Percentiles rank a stretch among this genome's conserved stretches.
Evolutionary conservation across 2,797 vertebrate genomes (phyloP).

Genomic region (Menidia menidia): DNA sequence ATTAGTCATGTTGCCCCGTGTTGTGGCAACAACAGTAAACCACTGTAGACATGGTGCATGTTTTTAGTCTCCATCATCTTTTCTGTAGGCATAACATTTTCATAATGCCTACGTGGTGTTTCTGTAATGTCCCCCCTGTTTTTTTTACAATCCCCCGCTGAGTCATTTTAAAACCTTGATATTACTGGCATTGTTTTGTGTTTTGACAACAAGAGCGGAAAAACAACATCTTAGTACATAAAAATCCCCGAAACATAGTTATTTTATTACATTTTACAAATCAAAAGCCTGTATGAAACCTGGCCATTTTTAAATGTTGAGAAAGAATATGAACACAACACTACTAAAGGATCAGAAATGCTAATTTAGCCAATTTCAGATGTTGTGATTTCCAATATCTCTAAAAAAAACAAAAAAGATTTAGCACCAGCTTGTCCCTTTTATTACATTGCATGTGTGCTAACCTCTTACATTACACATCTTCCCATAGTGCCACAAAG

Average conservation of each 20-base stretch:
- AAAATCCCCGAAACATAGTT: not conserved
- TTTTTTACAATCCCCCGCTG: not conserved
- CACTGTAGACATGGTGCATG: not conserved
- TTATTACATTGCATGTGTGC: not conserved
- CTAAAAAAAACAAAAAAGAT: not conserved
- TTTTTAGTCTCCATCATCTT: slow-evolving; percentile 5
- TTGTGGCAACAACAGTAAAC: slow-evolving; percentile 18
- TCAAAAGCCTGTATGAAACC: no score
- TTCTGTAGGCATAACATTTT: slow-evolving; percentile 12
- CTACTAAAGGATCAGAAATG: not conserved
- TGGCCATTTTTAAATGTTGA: no score
- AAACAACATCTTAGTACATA: not conserved
- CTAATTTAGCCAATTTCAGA: no score
- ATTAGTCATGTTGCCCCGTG: slow-evolving; percentile 4
- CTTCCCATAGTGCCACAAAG: not conserved
- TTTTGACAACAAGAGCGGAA: not conserved
- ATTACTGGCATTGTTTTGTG: not conserved
- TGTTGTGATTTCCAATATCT: not conserved
- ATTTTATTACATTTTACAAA: no score
- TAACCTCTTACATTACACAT: not conserved
- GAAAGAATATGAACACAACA: not conserved
- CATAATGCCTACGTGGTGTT: not conserved
- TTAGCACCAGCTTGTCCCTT: not conserved
- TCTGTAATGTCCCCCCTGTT: not conserved
- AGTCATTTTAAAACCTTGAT: not conserved